Percentiles rank a stretch among this genome's conserved stretches.
These are phyloP conservation scores for Eudemis profundana DNA, from an alignment of 2,888 invertebrate species.

Conservation along the genomic window DNA sequence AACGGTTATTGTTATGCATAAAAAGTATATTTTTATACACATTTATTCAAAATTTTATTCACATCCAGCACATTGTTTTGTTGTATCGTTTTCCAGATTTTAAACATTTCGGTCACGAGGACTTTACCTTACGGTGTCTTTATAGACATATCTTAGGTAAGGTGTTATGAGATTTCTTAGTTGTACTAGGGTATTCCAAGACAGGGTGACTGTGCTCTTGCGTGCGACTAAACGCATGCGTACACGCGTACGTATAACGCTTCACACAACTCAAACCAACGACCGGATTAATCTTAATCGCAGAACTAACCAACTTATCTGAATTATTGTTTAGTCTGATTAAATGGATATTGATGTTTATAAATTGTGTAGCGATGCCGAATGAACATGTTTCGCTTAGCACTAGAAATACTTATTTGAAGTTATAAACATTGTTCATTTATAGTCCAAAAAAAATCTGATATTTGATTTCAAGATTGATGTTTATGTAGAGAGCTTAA, in stretches of 20 bases:
- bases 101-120: not conserved
- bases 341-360: no score
- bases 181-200: slow-evolving; percentile 46
- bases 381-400: no score
- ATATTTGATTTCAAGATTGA: no score
- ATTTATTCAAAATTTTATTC: slow-evolving; percentile 9
- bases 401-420: no score
- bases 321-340: no score
- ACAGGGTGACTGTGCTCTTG: slow-evolving; percentile 48
- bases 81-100: slow-evolving; percentile 20
- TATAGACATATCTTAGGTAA: not conserved
- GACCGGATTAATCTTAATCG: slow-evolving; percentile 2
- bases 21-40: slow-evolving; percentile 20
- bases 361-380: no score
- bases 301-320: not conserved
- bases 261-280: slow-evolving; percentile 24
- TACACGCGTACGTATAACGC: slow-evolving; percentile 39
- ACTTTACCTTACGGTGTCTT: not conserved
- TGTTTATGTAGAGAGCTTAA: no score
- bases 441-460: no score
- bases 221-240: slow-evolving; percentile 46
- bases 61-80: slow-evolving; percentile 22
- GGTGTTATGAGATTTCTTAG: no score
- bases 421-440: no score
- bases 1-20: slow-evolving; percentile 36